These are phyloP conservation scores for Mythimna impura DNA, from an alignment of 2,888 invertebrate species.

Conservation along the genomic window DNA sequence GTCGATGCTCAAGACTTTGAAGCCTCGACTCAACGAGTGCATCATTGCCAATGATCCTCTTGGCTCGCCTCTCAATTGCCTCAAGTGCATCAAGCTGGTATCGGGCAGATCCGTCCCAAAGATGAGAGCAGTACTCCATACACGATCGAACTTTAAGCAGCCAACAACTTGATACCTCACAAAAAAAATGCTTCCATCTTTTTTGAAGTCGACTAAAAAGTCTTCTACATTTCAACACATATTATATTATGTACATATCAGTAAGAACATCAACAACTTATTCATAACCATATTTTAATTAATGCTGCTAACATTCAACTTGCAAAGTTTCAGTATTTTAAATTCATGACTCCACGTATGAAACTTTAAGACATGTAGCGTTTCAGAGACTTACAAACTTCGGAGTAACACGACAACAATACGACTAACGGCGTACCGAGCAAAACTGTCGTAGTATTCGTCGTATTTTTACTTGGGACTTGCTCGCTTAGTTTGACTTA, in stretches of 20 bases:
- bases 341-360: conserved; percentile 27
- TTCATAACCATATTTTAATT: conserved; percentile 6
- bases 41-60: too few species aligned
- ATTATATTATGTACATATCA: neutral
- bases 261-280: neutral
- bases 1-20: too few species aligned
- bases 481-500: conserved; percentile 27
- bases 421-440: conserved; percentile 34
- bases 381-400: conserved; percentile 41
- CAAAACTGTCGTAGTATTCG: conserved; percentile 40
- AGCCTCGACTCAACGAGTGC: too few species aligned
- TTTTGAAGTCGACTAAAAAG: too few species aligned
- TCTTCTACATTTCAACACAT: neutral
- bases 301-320: conserved; percentile 1
- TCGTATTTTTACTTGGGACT: conserved; percentile 48
- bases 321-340: conserved; percentile 4
- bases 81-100: too few species aligned
- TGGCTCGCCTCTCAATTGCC: too few species aligned
- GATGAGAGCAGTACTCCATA: too few species aligned
- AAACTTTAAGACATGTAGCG: conserved; percentile 37
- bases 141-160: too few species aligned
- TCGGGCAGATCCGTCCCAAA: too few species aligned
- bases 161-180: too few species aligned
- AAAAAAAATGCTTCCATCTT: too few species aligned
- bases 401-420: conserved; percentile 38